Evolutionary conservation across 2,888 invertebrate genomes (phyloP).

Genomic region (Crossocerus cetratus): DNA sequence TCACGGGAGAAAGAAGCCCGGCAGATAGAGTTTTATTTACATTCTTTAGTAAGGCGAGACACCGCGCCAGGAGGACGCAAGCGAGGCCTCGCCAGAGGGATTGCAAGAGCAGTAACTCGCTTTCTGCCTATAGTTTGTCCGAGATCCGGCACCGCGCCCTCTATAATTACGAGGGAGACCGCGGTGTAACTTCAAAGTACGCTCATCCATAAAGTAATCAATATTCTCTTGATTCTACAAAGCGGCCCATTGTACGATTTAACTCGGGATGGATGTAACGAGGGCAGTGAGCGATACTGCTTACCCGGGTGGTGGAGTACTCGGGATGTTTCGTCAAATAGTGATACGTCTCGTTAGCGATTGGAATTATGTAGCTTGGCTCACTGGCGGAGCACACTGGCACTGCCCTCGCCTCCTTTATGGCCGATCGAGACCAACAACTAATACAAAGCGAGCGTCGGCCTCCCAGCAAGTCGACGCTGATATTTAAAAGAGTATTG

Average conservation of each 20-base stretch:
- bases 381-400: conserved; percentile 11
- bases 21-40: not conserved
- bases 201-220: conserved; percentile 18
- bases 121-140: too few species aligned
- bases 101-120: too few species aligned
- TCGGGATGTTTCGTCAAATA: conserved; percentile 16
- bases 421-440: conserved; percentile 7
- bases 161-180: too few species aligned
- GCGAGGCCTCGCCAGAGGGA: too few species aligned
- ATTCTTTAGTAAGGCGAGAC: conserved; percentile 1
- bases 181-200: not conserved
- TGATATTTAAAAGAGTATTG: not conserved
- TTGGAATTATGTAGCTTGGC: conserved; percentile 29
- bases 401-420: conserved; percentile 13
- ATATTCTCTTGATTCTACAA: conserved; percentile 44
- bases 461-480: too few species aligned
- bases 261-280: conserved; percentile 34
- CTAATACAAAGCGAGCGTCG: conserved; percentile 15
- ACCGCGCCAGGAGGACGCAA: not conserved
- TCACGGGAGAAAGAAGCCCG: not conserved
- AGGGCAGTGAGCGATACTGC: conserved; percentile 43
- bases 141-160: too few species aligned
- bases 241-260: conserved; percentile 40
- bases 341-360: conserved; percentile 45
- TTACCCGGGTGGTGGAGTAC: conserved; percentile 25